Evolutionary conservation across 2,888 invertebrate species (phyloP).

Genomic region (Aporophyla lueneburgensis): DNA sequence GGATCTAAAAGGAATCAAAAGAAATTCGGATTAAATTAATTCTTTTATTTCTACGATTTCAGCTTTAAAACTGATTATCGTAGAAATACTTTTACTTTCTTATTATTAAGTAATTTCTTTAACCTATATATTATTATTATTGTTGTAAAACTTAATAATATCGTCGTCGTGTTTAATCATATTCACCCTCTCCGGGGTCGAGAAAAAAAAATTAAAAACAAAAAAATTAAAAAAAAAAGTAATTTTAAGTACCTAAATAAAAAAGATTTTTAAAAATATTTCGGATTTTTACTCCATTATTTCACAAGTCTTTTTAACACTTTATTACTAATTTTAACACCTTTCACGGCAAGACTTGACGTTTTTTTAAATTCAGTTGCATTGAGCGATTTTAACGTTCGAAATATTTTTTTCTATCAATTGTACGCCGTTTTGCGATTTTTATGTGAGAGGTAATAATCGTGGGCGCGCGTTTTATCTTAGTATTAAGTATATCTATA

Average conservation of each 20-base stretch:
- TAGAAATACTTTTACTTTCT: slow-evolving; percentile 71
- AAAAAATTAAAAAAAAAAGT: slow-evolving; percentile 71
- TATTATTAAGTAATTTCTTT: slow-evolving; percentile 68
- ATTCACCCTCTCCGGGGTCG: slow-evolving; percentile 86
- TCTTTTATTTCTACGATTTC: slow-evolving; percentile 79
- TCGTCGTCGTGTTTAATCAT: slow-evolving; percentile 86
- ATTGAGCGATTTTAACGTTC: slow-evolving; percentile 26
- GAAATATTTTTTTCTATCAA: slow-evolving; percentile 65
- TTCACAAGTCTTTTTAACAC: slow-evolving; percentile 59
- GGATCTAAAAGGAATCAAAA: slow-evolving; percentile 44
- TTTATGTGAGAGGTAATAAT: slow-evolving; percentile 49
- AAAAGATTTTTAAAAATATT: slow-evolving; percentile 78
- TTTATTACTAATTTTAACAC: slow-evolving; percentile 43
- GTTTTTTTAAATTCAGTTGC: slow-evolving; percentile 2
- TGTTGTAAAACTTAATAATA: slow-evolving; percentile 65
- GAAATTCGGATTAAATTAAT: slow-evolving; percentile 66
- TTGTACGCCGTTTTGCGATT: slow-evolving; percentile 30
- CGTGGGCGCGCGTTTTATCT: slow-evolving; percentile 34
- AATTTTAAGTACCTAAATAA: slow-evolving; percentile 65
- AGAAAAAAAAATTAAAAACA: slow-evolving; percentile 76
- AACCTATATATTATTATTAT: slow-evolving; percentile 69
- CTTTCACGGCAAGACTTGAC: slow-evolving; percentile 53
- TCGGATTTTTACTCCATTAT: slow-evolving; percentile 70
- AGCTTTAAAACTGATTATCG: slow-evolving; percentile 82
- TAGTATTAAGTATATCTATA: slow-evolving; percentile 62